phyloP scores from a whole-genome alignment of 2,888 invertebrate species.

The Nemoura dubitans region DNA sequence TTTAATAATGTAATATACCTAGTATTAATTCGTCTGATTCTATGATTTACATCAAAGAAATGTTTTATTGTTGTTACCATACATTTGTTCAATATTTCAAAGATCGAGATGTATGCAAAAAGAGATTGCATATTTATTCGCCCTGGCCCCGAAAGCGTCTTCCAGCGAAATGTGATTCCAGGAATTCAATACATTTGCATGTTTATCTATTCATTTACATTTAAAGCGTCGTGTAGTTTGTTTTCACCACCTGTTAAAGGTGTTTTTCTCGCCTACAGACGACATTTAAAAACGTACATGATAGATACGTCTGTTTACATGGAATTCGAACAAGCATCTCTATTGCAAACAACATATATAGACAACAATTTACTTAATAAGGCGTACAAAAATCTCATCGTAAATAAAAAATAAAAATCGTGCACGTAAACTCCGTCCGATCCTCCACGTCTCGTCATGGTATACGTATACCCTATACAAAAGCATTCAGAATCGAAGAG shows the following conservation, averaged over 20 bases:
- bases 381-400: not conserved
- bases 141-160: not conserved
- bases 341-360: not conserved
- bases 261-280: not conserved
- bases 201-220: conserved; percentile 12
- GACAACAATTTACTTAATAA: not conserved
- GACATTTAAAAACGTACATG: not conserved
- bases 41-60: not conserved
- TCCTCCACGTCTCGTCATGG: not conserved
- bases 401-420: not conserved
- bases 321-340: not conserved
- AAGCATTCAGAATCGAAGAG: not conserved
- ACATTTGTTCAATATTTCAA: not conserved
- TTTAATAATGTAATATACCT: not conserved
- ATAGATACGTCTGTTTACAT: not conserved
- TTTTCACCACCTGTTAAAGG: conserved; percentile 12
- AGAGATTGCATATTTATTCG: not conserved
- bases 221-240: not conserved
- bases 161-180: not conserved
- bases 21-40: not conserved
- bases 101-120: not conserved
- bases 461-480: not conserved
- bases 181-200: not conserved
- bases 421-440: not conserved
- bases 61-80: not conserved